Evolutionary conservation across 2,888 invertebrate genomes (phyloP).

Genomic region (Mesochorus sp.): DNA sequence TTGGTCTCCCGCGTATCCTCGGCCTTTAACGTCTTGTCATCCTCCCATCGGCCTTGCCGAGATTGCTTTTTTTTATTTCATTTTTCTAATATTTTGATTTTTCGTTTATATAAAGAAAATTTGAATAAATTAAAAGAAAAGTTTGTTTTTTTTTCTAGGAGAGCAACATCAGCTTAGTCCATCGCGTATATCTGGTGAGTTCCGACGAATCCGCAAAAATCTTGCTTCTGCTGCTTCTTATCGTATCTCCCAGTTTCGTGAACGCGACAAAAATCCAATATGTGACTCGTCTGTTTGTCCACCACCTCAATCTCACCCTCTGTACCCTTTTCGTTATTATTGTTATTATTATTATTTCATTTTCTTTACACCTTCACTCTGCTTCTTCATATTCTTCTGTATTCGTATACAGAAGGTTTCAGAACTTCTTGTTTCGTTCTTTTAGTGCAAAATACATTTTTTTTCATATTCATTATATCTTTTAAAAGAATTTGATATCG

Average conservation of each 20-base stretch:
- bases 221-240: background rate
- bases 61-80: too few species aligned
- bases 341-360: background rate
- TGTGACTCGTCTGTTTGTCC: background rate
- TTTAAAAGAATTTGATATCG: too few species aligned
- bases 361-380: background rate
- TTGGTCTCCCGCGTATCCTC: constrained; percentile 54
- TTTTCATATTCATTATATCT: too few species aligned
- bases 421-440: too few species aligned
- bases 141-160: background rate
- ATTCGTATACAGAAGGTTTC: background rate
- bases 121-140: background rate
- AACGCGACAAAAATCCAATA: background rate
- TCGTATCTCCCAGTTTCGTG: background rate
- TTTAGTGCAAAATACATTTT: too few species aligned
- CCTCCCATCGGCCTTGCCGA: too few species aligned
- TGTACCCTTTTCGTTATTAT: too few species aligned
- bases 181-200: background rate
- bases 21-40: constrained; percentile 59
- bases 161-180: background rate
- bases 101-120: too few species aligned
- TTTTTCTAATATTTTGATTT: too few species aligned
- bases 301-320: background rate
- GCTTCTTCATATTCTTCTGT: background rate
- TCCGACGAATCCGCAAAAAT: background rate